These are phyloP conservation scores for Porites divaricata DNA, from an alignment of 92 coral and sea anemone genomes.

Conservation along the genomic window DNA sequence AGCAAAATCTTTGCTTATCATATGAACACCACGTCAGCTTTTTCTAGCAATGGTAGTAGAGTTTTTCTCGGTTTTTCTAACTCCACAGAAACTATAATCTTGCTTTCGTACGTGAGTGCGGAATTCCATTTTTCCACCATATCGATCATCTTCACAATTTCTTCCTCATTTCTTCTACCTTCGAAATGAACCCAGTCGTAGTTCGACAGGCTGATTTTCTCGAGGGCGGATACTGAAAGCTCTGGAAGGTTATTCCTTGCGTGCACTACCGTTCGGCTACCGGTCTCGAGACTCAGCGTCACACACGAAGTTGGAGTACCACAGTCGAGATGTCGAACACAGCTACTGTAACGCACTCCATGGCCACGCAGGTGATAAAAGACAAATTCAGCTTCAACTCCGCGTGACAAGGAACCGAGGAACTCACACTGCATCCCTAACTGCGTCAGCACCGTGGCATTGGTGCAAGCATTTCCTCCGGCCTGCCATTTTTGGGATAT, in stretches of 20 bases:
- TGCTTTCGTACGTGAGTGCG: conserved; percentile 11
- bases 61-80: conserved; percentile 75
- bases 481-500: conserved; percentile 85
- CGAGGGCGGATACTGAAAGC: conserved; percentile 60
- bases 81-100: conserved; percentile 31
- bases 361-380: conserved; percentile 54
- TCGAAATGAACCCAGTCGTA: conserved; percentile 92
- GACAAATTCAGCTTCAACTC: conserved; percentile 73
- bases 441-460: conserved; percentile 69
- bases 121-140: conserved; percentile 57
- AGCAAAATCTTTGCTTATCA: conserved; percentile 84
- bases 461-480: conserved; percentile 93
- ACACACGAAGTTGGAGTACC: conserved; percentile 92
- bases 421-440: conserved; percentile 74
- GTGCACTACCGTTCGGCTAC: conserved; percentile 85
- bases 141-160: conserved; percentile 73
- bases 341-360: conserved; percentile 57
- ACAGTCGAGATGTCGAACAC: conserved; percentile 69
- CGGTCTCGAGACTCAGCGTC: conserved; percentile 69
- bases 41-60: conserved; percentile 44
- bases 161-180: conserved; percentile 80
- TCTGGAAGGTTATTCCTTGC: conserved; percentile 81
- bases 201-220: conserved; percentile 55
- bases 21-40: conserved; percentile 80
- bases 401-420: conserved; percentile 72